Conservation (phyloP, 1,140 invertebrate genomes). For the Theocolax elegans region DNA sequence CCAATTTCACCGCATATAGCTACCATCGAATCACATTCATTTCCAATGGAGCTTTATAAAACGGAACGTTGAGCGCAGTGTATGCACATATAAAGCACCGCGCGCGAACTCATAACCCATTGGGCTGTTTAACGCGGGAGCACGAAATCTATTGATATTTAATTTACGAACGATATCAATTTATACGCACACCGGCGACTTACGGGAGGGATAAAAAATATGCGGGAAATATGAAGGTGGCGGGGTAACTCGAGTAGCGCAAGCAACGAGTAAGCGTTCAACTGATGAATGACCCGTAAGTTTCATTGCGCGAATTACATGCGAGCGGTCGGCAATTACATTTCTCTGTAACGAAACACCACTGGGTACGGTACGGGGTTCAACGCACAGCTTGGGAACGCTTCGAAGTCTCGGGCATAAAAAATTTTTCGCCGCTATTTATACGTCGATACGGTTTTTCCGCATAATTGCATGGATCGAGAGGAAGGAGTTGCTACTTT, state of each 20-base stretch:
- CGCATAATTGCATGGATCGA: too few species aligned
- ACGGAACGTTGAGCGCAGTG: not conserved
- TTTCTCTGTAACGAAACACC: constrained; percentile 36
- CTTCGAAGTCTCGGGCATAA: too few species aligned
- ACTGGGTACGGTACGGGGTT: constrained; percentile 3
- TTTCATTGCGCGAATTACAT: constrained; percentile 36
- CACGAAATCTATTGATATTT: not conserved
- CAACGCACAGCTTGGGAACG: constrained; percentile 48
- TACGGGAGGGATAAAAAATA: constrained; percentile 41
- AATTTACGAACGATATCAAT: not conserved
- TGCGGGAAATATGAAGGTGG: constrained; percentile 50
- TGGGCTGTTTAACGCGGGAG: too few species aligned
- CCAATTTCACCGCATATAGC: too few species aligned
- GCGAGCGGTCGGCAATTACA: constrained; percentile 13
- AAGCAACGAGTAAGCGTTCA: not conserved
- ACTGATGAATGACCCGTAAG: constrained; percentile 45
- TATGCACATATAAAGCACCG: too few species aligned
- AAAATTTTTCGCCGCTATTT: too few species aligned
- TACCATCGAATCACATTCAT: too few species aligned
- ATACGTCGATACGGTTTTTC: too few species aligned
- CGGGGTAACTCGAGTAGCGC: constrained; percentile 50
- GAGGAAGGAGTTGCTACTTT: too few species aligned
- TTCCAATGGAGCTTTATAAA: constrained; percentile 9
- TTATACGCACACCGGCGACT: not conserved
- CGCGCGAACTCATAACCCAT: too few species aligned